A percentile compares a stretch with the other conserved stretches of the same genome.
Evolutionary conservation across 2,797 vertebrate species (phyloP).

Genomic region (Lutjanus campechanus): DNA sequence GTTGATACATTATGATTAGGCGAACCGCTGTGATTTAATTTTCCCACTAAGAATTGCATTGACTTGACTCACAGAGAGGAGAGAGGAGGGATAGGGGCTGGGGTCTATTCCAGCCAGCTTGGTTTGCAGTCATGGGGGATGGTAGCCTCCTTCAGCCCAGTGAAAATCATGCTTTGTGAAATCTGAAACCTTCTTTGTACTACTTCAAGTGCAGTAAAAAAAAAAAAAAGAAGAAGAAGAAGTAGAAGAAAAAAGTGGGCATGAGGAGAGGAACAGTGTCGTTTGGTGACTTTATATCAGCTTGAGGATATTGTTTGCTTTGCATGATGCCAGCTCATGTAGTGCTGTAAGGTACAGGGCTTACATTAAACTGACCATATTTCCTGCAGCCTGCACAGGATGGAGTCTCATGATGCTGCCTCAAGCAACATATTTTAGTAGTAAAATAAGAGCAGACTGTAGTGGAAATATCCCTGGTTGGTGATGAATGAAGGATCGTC

Average conservation of each 20-base stretch:
- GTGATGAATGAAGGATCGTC: conserved; percentile 54
- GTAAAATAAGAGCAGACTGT: conserved; percentile 24
- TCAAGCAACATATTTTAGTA: conserved; percentile 8
- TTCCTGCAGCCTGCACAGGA: conserved; percentile 21
- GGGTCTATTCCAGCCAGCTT: conserved; percentile 77
- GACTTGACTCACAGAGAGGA: conserved; percentile 55
- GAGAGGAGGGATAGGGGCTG: conserved; percentile 57
- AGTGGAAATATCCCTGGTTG: conserved; percentile 9
- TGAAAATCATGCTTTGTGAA: conserved; percentile 83
- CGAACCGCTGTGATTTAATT: conserved; percentile 63
- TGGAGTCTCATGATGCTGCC: conserved; percentile 10
- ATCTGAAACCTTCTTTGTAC: conserved; percentile 84
- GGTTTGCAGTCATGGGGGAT: conserved; percentile 82
- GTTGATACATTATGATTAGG: conserved; percentile 14
- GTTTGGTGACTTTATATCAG: conserved; percentile 37
- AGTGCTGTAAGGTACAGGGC: conserved; percentile 10
- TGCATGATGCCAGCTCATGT: conserved; percentile 22
- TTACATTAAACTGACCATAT: conserved; percentile 29
- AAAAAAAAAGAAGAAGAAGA: no score
- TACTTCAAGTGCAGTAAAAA: conserved; percentile 65
- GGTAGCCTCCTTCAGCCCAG: conserved; percentile 72
- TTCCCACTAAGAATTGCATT: conserved; percentile 62
- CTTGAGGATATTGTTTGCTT: conserved; percentile 24
- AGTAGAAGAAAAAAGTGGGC: conserved; percentile 61
- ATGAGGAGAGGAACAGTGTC: conserved; percentile 32